These are phyloP conservation scores for Uromys caudimaculatus DNA, from an alignment of 2,797 vertebrate genomes.

Conservation along the genomic window DNA sequence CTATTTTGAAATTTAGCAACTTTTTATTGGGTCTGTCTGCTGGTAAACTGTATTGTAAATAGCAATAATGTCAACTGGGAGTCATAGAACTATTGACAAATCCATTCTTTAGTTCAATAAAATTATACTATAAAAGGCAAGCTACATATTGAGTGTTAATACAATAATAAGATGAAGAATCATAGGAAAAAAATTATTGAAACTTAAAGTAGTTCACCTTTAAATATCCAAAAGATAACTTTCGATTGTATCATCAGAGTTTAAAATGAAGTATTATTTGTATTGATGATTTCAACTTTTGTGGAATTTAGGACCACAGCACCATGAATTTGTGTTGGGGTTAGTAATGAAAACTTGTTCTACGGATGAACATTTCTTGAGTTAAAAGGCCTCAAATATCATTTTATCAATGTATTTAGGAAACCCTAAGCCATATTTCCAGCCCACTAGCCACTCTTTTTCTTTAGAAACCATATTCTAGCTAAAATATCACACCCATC, in stretches of 20 bases:
- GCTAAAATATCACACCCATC: too few relatives aligned
- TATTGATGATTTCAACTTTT: constrained; percentile 21
- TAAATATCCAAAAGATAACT: constrained; percentile 12
- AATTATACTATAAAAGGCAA: constrained; percentile 54
- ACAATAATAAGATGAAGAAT: constrained; percentile 24
- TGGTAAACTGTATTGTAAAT: constrained; percentile 62
- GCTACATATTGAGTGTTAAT: neutral
- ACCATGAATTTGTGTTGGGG: neutral
- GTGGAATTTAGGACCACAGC: neutral
- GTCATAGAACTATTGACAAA: constrained; percentile 44
- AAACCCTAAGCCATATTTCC: neutral
- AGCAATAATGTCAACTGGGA: constrained; percentile 35
- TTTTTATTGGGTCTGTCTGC: constrained; percentile 36
- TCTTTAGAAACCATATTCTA: neutral
- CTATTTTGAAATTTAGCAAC: constrained; percentile 51
- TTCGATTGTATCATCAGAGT: constrained; percentile 31
- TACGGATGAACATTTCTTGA: neutral
- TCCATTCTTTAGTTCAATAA: constrained; percentile 58
- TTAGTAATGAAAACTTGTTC: constrained; percentile 12
- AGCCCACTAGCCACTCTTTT: neutral
- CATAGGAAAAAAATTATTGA: constrained; percentile 35
- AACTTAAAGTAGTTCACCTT: neutral
- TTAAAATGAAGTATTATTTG: constrained; percentile 17
- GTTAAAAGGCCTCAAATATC: neutral
- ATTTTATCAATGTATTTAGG: neutral